Percentiles rank a stretch among this genome's conserved stretches.
Evolutionary conservation across 2,888 invertebrate genomes (phyloP).

Genomic region (Agriopis aurantiaria): DNA sequence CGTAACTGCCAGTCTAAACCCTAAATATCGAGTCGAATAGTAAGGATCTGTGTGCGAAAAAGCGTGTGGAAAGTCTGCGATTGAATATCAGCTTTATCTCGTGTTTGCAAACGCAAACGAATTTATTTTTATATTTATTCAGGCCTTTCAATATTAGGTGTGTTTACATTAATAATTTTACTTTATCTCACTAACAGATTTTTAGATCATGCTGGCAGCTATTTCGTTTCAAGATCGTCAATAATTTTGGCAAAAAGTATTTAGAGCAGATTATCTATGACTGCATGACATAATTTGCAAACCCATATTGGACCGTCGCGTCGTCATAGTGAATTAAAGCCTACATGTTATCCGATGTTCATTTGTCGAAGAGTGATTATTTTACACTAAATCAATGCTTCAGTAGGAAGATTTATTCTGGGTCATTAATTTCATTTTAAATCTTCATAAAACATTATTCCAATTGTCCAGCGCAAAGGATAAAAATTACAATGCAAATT

Average conservation of each 20-base stretch:
- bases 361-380: neutral
- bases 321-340: neutral
- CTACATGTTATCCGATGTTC: neutral
- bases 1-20: slow-evolving; percentile 40
- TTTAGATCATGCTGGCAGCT: too few relatives aligned
- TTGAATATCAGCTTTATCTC: neutral
- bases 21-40: slow-evolving; percentile 24
- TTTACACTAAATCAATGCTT: neutral
- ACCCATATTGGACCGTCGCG: neutral
- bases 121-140: too few relatives aligned
- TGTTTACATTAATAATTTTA: too few relatives aligned
- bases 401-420: slow-evolving; percentile 1
- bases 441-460: slow-evolving; percentile 11
- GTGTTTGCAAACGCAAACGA: neutral
- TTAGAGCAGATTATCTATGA: neutral
- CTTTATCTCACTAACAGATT: too few relatives aligned
- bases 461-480: slow-evolving; percentile 22
- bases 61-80: slow-evolving; percentile 3
- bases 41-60: slow-evolving; percentile 8
- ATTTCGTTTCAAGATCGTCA: too few relatives aligned
- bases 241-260: too few relatives aligned
- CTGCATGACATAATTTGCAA: neutral
- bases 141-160: neutral
- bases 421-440: slow-evolving; percentile 5
- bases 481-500: slow-evolving; percentile 37